Evolutionary conservation across 2,888 invertebrate genomes (phyloP).

Genomic region (Brenthis ino): DNA sequence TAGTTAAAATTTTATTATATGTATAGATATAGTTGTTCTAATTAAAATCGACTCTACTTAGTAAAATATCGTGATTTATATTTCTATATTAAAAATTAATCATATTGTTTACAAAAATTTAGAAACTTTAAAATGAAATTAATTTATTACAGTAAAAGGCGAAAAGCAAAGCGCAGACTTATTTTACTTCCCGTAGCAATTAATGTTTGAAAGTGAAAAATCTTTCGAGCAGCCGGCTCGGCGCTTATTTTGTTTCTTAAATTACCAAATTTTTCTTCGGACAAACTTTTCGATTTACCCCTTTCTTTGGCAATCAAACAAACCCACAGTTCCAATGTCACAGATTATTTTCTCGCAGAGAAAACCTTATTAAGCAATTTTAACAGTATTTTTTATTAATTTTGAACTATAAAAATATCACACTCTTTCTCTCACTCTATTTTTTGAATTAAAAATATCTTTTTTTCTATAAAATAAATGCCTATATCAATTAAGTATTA

Average conservation of each 20-base stretch:
- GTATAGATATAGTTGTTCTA: neutral
- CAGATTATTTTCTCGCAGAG: conserved; percentile 45
- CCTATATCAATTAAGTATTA: no score
- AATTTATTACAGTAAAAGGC: conserved; percentile 76
- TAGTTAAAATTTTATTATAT: no score
- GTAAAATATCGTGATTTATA: neutral
- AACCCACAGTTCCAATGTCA: conserved; percentile 52
- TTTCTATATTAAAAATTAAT: neutral
- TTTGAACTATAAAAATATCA: neutral
- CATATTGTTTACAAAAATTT: neutral
- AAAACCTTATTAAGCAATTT: conserved; percentile 8
- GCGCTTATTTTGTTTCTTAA: conserved; percentile 73
- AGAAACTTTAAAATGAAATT: conserved; percentile 34
- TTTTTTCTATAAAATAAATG: no score
- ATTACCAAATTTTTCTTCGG: conserved; percentile 77
- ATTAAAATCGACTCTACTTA: neutral
- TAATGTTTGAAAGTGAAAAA: conserved; percentile 80
- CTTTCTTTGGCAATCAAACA: conserved; percentile 74
- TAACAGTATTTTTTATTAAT: neutral
- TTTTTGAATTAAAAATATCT: no score
- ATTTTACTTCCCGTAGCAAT: conserved; percentile 78
- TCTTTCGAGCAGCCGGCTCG: conserved; percentile 64
- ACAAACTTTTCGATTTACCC: conserved; percentile 77
- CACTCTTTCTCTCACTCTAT: no score
- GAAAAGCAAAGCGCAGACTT: conserved; percentile 74